A percentile compares a stretch with the other conserved stretches of the same genome.
Evolutionary conservation across 2,888 invertebrate species (phyloP).

Genomic region (Scaptomyza cyrtandrae): DNA sequence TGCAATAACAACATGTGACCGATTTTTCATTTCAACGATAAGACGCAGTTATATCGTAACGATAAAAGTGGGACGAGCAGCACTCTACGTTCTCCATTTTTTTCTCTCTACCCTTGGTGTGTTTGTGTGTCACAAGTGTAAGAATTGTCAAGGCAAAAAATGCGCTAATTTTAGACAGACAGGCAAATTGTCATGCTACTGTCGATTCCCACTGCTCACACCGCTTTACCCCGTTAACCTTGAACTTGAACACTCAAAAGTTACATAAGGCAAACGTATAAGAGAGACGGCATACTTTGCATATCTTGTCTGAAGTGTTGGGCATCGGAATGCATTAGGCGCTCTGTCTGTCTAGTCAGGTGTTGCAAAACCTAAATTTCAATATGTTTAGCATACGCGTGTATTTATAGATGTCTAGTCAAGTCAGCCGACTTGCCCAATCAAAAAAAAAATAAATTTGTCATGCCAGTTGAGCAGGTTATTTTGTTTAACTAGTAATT

Average conservation of each 20-base stretch:
- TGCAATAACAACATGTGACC: conserved; percentile 52
- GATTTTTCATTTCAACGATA: conserved; percentile 37
- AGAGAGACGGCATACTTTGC: conserved; percentile 42
- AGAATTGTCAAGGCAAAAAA: conserved; percentile 37
- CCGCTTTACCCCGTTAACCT: conserved; percentile 42
- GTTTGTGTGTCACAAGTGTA: conserved; percentile 39
- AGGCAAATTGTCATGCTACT: conserved; percentile 21
- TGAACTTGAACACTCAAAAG: conserved; percentile 59
- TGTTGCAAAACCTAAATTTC: conserved; percentile 63
- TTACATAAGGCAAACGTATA: conserved; percentile 34
- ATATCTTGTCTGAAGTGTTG: conserved; percentile 34
- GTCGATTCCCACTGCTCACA: neutral
- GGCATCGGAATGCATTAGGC: conserved; percentile 47
- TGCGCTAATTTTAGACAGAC: conserved; percentile 46
- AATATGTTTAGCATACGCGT: conserved; percentile 30
- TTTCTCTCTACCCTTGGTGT: neutral
- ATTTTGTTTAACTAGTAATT: neutral
- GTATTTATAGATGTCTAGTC: conserved; percentile 56
- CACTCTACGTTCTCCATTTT: neutral
- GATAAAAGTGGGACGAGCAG: conserved; percentile 24
- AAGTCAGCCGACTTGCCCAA: conserved; percentile 64
- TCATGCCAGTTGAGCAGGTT: conserved; percentile 47
- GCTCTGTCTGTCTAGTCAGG: conserved; percentile 47
- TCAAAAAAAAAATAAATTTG: conserved; percentile 32
- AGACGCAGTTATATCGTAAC: conserved; percentile 43